Conservation (phyloP, 2,888 invertebrate species). For the Drosophila mercatorum region DNA sequence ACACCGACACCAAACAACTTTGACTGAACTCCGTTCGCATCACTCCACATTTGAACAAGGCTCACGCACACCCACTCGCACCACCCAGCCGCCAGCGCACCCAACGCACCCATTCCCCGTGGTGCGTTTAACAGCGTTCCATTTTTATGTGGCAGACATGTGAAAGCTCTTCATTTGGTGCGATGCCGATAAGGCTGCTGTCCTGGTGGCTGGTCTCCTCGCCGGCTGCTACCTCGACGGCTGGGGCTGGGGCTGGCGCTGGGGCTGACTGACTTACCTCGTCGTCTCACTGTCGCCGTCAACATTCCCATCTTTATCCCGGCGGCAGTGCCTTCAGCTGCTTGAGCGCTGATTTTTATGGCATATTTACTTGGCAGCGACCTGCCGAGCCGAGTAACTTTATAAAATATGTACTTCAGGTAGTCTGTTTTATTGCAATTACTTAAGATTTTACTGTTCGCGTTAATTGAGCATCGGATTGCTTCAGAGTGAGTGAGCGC, state of each 20-base stretch:
- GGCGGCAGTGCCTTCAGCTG: slow-evolving; percentile 57
- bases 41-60: slow-evolving; percentile 21
- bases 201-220: slow-evolving; percentile 18
- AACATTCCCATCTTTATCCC: slow-evolving; percentile 60
- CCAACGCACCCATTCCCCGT: slow-evolving; percentile 53
- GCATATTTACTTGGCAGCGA: slow-evolving; percentile 69
- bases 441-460: slow-evolving; percentile 78
- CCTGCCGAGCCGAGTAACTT: slow-evolving; percentile 52
- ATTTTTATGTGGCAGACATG: slow-evolving; percentile 79
- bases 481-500: slow-evolving; percentile 18
- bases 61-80: slow-evolving; percentile 3
- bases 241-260: too few relatives aligned
- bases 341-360: slow-evolving; percentile 77
- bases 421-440: slow-evolving; percentile 80
- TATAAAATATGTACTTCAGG: slow-evolving; percentile 79
- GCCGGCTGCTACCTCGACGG: neutral
- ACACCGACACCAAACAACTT: slow-evolving; percentile 74
- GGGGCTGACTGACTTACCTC: slow-evolving; percentile 66
- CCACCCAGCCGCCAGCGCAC: neutral
- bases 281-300: slow-evolving; percentile 21
- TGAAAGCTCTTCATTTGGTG: slow-evolving; percentile 77
- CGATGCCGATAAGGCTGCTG: slow-evolving; percentile 53
- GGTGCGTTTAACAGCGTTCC: slow-evolving; percentile 79
- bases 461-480: slow-evolving; percentile 78
- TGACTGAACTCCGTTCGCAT: slow-evolving; percentile 35